Percentiles rank a stretch among this genome's conserved stretches.
Conservation (phyloP, 2,888 invertebrate genomes). For the Lasioglossum oenotherae region DNA sequence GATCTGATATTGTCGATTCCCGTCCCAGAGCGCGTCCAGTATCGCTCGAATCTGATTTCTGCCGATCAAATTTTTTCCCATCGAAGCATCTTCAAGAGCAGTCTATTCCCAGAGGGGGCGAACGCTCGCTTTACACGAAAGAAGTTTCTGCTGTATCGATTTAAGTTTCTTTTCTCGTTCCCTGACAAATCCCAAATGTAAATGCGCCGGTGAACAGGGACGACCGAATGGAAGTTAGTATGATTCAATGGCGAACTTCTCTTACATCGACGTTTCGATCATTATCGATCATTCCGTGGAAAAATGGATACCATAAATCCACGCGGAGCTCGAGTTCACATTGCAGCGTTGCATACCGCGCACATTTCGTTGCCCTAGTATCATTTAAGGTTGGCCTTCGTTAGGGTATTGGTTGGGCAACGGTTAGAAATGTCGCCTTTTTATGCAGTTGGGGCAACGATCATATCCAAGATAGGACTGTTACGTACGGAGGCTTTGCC, state of each 20-base stretch:
- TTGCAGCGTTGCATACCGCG: neutral
- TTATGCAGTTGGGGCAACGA: too few relatives aligned
- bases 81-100: constrained; percentile 31
- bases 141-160: constrained; percentile 46
- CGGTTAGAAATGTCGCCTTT: too few relatives aligned
- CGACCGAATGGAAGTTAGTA: neutral
- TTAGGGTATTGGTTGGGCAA: too few relatives aligned
- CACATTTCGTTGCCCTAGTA: neutral
- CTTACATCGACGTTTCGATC: constrained; percentile 40
- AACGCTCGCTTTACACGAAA: constrained; percentile 17
- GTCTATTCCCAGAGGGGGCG: constrained; percentile 23
- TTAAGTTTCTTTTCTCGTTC: constrained; percentile 44
- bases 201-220: constrained; percentile 28
- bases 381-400: too few relatives aligned
- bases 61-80: constrained; percentile 33
- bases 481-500: too few relatives aligned
- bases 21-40: neutral
- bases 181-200: constrained; percentile 60
- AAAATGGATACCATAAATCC: constrained; percentile 29
- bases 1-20: neutral
- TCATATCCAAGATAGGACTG: too few relatives aligned
- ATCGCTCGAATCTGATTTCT: constrained; percentile 12
- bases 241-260: constrained; percentile 45
- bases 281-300: constrained; percentile 35
- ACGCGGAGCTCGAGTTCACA: neutral